A percentile compares a stretch with the other conserved stretches of the same genome.
phyloP scores from a whole-genome alignment of 2,888 invertebrate species.

The Aporophyla nigra region DNA sequence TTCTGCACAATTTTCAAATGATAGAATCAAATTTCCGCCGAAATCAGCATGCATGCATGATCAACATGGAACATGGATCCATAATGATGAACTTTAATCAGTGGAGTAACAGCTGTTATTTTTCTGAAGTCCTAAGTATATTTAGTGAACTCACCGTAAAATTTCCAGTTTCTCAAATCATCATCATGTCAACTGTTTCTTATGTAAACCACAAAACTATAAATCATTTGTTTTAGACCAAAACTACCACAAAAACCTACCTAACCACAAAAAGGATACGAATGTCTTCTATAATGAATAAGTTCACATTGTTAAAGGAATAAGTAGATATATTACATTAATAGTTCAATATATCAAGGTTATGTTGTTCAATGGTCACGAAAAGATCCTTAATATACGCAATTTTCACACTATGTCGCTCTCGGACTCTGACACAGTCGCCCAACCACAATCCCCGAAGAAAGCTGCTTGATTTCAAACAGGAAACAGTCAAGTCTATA shows the following conservation, averaged over 20 bases:
- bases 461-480: slow-evolving; percentile 8
- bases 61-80: neutral
- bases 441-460: slow-evolving; percentile 4
- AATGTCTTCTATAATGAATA: neutral
- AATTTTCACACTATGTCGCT: neutral
- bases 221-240: no score
- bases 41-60: slow-evolving; percentile 1
- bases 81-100: neutral
- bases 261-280: slow-evolving; percentile 1
- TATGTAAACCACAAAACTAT: no score
- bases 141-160: slow-evolving; percentile 23
- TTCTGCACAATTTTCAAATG: no score
- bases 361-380: slow-evolving; percentile 8
- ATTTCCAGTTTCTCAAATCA: neutral
- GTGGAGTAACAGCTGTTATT: slow-evolving; percentile 5
- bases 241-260: neutral
- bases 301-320: neutral
- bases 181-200: neutral
- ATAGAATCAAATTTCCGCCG: slow-evolving; percentile 10
- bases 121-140: neutral
- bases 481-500: slow-evolving; percentile 15
- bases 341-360: neutral
- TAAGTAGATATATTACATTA: no score
- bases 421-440: neutral
- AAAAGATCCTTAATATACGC: neutral